Base-by-base conservation (phyloP, 2,797 vertebrate species). In the Microchirus variegatus region DNA sequence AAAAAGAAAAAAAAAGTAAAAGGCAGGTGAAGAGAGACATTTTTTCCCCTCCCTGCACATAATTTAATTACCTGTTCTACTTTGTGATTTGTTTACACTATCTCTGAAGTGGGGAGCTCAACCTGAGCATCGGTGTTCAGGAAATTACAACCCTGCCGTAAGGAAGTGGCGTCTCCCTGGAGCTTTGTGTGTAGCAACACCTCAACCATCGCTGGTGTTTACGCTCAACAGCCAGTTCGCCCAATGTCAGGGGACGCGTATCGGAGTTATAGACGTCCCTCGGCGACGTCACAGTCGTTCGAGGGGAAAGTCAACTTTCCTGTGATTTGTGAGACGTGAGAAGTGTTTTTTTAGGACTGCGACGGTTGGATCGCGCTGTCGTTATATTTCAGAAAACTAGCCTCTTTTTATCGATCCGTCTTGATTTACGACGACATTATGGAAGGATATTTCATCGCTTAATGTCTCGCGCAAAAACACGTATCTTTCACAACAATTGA, bases 61-160 rank as follows among this genome's bases (percentile, higher is more conserved):
- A 82, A 88, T 89, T 84, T 63, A 88, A 91, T 89, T 83, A 86
- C 84, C 83, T 89, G 79, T 88, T 86, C 86, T 81, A 87, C 86
- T 76, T 75, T 82, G 81, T 83, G 80, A 85, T 83, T 70, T 88
- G 81, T 87, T 85, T 81, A 78, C 77, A 80, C 50, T 81, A 78
- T 85, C 63, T 58, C 67, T 51, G 64, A n/a, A 52, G 74, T 31
- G 58, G 67, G 63, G 65, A 17, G 53, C 56, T 67, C 51, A 14
- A 10, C 64, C 63, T 49, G n/a, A 64, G 56, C 51, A 18, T 22
- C 50, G 35, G 50, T 0, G 53, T 47, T 51, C 37, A 1, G 56
- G 48, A 45, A 63, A 68, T 46, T 10, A 42, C 62, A 55, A 18
- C 53, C 53, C 65, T 31, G 48, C 47, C 36, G 41, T 36, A 19